Conservation (phyloP, 2,888 invertebrate genomes). For the Agriopis aurantiaria region DNA sequence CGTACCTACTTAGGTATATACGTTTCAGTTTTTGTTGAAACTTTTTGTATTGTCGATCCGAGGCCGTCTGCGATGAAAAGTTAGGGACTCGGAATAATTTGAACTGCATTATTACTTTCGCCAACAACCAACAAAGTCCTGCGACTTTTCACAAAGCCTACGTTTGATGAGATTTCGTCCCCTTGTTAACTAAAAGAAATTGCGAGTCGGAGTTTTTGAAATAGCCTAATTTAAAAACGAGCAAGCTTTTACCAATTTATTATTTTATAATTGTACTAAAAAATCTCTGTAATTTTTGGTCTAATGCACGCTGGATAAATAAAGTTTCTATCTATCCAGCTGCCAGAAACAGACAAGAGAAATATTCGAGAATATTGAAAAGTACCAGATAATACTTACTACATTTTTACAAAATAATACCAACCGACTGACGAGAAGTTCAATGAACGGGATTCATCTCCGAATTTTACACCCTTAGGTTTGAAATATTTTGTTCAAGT, state of each 20-base stretch:
- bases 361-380: background rate
- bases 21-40: slow-evolving; percentile 7
- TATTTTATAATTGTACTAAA: background rate
- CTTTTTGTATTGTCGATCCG: slow-evolving; percentile 24
- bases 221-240: slow-evolving; percentile 10
- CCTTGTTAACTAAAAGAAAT: slow-evolving; percentile 22
- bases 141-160: slow-evolving; percentile 25
- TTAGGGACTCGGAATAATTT: slow-evolving; percentile 29
- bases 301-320: background rate
- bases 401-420: too few relatives aligned
- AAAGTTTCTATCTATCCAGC: background rate
- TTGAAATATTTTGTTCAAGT: too few relatives aligned
- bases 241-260: slow-evolving; percentile 9
- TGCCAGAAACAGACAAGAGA: background rate
- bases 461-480: too few relatives aligned
- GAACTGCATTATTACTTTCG: slow-evolving; percentile 34
- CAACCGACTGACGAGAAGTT: too few relatives aligned
- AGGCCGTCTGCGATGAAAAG: slow-evolving; percentile 25
- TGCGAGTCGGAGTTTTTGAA: slow-evolving; percentile 9
- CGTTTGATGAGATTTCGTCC: slow-evolving; percentile 27
- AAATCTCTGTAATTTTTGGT: background rate
- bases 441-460: too few relatives aligned
- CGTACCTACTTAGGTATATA: too few relatives aligned
- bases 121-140: slow-evolving; percentile 22
- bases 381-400: background rate